These are phyloP conservation scores for Corydoras sp. DNA, from an alignment of 2,113 vertebrate genomes.

Conservation along the genomic window DNA sequence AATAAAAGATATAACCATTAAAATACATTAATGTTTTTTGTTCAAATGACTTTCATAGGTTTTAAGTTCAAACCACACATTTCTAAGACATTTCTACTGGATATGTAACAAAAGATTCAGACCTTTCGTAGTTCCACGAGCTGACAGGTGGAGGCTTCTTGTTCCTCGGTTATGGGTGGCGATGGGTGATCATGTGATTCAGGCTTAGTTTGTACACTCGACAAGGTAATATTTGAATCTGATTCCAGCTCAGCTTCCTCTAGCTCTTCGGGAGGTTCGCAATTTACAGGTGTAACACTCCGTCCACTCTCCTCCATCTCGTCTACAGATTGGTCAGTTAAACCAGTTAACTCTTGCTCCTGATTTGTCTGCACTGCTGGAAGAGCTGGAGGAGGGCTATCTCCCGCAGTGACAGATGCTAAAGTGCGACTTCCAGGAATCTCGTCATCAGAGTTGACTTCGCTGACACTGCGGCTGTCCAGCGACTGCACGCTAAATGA, in stretches of 20 bases:
- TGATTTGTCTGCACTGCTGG: neutral
- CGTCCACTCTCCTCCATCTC: constrained; percentile 97
- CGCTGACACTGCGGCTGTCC: constrained; percentile 94
- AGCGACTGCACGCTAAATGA: constrained; percentile 94
- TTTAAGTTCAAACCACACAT: too few species aligned
- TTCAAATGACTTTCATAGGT: too few species aligned
- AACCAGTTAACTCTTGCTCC: constrained; percentile 52
- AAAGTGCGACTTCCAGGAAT: constrained; percentile 78
- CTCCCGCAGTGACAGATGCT: constrained; percentile 66
- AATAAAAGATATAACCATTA: too few species aligned
- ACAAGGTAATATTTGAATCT: constrained; percentile 34
- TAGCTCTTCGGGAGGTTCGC: constrained; percentile 82
- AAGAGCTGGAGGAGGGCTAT: constrained; percentile 42
- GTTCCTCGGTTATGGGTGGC: constrained; percentile 57
- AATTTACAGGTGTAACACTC: constrained; percentile 91
- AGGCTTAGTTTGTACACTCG: constrained; percentile 17
- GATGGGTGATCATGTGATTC: constrained; percentile 30
- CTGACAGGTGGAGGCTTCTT: constrained; percentile 63
- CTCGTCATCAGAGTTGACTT: constrained; percentile 97
- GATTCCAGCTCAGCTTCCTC: constrained; percentile 58
- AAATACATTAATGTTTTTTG: too few species aligned
- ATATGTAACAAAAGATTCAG: constrained; percentile 35
- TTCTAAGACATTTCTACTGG: too few species aligned
- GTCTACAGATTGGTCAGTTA: constrained; percentile 66
- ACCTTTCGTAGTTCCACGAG: constrained; percentile 84